Conservation (phyloP, 2,888 invertebrate genomes). For the Megastigmus dorsalis region DNA sequence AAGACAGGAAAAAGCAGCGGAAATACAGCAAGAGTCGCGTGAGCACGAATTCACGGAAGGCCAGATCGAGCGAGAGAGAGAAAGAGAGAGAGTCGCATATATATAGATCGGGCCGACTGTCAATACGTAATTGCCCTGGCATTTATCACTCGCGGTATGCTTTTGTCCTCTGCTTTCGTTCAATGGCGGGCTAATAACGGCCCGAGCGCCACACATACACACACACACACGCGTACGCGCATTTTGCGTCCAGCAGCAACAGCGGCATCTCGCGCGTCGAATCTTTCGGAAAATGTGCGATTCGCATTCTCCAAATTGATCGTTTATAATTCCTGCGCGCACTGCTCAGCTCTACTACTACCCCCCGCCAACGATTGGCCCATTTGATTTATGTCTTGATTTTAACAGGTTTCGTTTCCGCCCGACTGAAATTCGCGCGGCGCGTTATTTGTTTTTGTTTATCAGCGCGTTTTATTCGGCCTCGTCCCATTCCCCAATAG, state of each 20-base stretch:
- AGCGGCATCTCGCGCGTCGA: slow-evolving; percentile 7
- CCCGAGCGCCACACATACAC: too few relatives aligned
- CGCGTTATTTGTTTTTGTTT: slow-evolving; percentile 33
- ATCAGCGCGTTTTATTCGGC: slow-evolving; percentile 14
- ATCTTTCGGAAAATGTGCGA: slow-evolving; percentile 45
- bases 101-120: slow-evolving; percentile 53
- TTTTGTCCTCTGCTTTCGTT: slow-evolving; percentile 39
- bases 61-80: slow-evolving; percentile 52
- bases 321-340: slow-evolving; percentile 42
- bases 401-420: slow-evolving; percentile 15
- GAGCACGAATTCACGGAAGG: slow-evolving; percentile 10
- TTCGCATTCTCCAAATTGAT: slow-evolving; percentile 50
- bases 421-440: background rate
- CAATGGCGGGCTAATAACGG: slow-evolving; percentile 31
- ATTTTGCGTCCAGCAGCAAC: too few relatives aligned
- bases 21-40: slow-evolving; percentile 8
- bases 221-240: too few relatives aligned
- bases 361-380: too few relatives aligned
- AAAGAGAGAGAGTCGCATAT: slow-evolving; percentile 24
- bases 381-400: slow-evolving; percentile 21
- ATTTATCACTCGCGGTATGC: slow-evolving; percentile 60
- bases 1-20: background rate
- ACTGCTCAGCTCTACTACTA: background rate
- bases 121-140: slow-evolving; percentile 65
- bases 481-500: background rate